phyloP scores from a whole-genome alignment of 2,797 vertebrate species.

The Mus minutoides region DNA sequence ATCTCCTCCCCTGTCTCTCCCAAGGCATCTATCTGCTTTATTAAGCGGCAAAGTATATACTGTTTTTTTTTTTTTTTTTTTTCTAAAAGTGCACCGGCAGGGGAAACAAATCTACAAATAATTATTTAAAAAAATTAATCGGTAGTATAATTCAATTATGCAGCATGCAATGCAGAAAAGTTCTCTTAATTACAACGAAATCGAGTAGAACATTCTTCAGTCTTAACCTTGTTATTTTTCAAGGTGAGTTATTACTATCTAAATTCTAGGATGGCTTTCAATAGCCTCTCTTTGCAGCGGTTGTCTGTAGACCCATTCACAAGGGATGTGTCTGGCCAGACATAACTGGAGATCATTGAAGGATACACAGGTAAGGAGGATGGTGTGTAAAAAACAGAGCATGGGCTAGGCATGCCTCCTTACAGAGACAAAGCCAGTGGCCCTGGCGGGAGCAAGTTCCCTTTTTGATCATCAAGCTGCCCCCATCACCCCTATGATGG shows the following conservation, averaged over 20 bases:
- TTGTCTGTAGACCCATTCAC: constrained; percentile 23
- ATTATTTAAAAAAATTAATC: constrained; percentile 80
- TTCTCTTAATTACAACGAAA: constrained; percentile 74
- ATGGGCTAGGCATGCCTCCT: neutral
- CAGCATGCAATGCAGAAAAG: constrained; percentile 74
- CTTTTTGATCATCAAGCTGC: neutral
- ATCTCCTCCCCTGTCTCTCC: constrained; percentile 62
- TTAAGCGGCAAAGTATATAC: constrained; percentile 75
- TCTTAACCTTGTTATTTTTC: constrained; percentile 79
- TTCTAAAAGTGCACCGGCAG: neutral
- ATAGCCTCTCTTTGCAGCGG: constrained; percentile 32
- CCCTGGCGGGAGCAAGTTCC: neutral
- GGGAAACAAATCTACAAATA: constrained; percentile 79
- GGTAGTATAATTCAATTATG: constrained; percentile 73
- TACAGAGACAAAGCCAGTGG: neutral
- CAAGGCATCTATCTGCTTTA: constrained; percentile 66
- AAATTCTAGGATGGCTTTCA: constrained; percentile 59
- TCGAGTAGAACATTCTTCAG: constrained; percentile 66
- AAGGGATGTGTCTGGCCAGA: constrained; percentile 6
- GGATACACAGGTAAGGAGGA: neutral
- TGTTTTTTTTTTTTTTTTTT: neutral
- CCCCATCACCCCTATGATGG: neutral
- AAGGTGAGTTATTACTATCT: constrained; percentile 75
- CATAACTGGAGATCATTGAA: neutral
- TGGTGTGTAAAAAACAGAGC: neutral